A percentile compares a stretch with the other conserved stretches of the same genome.
Conservation (phyloP, 2,113 vertebrate species). For the Tyto alba region DNA sequence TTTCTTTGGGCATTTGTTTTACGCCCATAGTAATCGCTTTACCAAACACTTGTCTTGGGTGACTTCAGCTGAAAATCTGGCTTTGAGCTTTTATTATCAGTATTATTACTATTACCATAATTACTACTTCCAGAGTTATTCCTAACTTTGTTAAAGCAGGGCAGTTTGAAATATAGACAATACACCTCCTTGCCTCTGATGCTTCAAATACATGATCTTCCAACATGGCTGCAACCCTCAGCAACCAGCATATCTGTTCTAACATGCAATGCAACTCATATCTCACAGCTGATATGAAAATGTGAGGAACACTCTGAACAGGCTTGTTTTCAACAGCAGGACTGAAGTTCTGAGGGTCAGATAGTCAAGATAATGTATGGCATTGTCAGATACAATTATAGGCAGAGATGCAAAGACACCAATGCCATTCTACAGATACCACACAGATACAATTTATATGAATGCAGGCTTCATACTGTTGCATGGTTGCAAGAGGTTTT, state of each 20-base stretch:
- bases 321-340: neutral
- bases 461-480: neutral
- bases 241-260: neutral
- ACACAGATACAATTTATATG: neutral
- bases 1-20: neutral
- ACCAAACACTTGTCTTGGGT: neutral
- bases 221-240: neutral
- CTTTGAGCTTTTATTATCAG: neutral
- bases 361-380: neutral
- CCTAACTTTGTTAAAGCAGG: neutral
- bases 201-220: neutral
- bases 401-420: neutral
- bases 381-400: neutral
- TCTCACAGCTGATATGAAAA: neutral
- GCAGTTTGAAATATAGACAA: neutral
- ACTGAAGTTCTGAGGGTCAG: neutral
- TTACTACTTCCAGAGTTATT: neutral
- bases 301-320: neutral
- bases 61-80: neutral
- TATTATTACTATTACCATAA: neutral
- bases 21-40: neutral
- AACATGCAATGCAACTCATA: neutral
- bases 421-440: neutral
- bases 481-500: neutral
- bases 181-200: neutral